Percentiles rank a stretch among this genome's conserved stretches.
phyloP scores from a whole-genome alignment of 2,797 vertebrate genomes.

The Threskiornis aethiopicus region DNA sequence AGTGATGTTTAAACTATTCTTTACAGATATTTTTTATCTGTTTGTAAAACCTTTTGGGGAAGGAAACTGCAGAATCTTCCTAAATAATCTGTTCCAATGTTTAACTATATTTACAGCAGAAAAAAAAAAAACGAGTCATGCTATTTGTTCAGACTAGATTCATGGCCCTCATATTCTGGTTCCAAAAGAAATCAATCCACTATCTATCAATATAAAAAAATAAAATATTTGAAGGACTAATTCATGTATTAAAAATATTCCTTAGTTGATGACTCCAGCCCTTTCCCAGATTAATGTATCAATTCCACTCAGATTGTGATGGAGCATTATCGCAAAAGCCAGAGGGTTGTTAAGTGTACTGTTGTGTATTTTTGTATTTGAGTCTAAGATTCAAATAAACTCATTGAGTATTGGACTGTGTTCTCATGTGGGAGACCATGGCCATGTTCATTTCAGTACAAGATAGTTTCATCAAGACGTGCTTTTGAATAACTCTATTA shows the following conservation, averaged over 20 bases:
- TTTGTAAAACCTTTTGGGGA: neutral
- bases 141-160: neutral
- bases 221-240: neutral
- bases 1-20: neutral
- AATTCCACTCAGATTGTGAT: neutral
- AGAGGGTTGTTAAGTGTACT: neutral
- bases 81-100: neutral
- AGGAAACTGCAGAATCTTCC: neutral
- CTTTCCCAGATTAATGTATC: neutral
- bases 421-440: neutral
- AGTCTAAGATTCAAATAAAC: neutral
- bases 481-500: neutral
- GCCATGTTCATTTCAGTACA: neutral
- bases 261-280: neutral
- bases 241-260: neutral
- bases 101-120: neutral
- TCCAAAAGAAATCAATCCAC: neutral
- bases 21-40: neutral
- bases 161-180: neutral
- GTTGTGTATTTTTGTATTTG: neutral
- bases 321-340: neutral
- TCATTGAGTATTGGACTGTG: neutral
- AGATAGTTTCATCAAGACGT: neutral
- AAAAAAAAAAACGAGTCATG: neutral
- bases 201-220: neutral